Evolutionary conservation across 35 echinoderm and acorn worm species (phyloP).

Genomic region (Patiria miniata): DNA sequence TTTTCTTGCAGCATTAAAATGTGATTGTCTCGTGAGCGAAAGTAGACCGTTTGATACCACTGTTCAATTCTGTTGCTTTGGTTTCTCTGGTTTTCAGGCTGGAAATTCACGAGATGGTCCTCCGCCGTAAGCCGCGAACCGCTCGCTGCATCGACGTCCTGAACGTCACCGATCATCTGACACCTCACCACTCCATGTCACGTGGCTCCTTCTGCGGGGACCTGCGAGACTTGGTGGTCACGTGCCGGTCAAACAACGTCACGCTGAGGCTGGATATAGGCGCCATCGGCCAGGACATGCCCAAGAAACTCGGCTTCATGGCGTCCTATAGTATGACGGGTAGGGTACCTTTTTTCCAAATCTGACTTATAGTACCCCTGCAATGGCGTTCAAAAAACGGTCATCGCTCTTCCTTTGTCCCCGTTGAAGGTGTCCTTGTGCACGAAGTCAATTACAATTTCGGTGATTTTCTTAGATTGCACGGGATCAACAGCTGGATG

Average conservation of each 20-base stretch:
- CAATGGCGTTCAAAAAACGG: too few relatives aligned
- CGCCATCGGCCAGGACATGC: slow-evolving; percentile 76
- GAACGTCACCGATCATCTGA: slow-evolving; percentile 77
- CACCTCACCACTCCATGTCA: slow-evolving; percentile 33
- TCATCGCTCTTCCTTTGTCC: too few relatives aligned
- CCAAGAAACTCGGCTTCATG: slow-evolving; percentile 87
- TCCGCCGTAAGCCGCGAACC: slow-evolving; percentile 47
- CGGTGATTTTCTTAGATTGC: slow-evolving; percentile 61
- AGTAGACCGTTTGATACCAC: too few relatives aligned
- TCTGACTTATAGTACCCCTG: too few relatives aligned
- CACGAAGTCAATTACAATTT: not conserved
- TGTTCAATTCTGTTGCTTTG: too few relatives aligned
- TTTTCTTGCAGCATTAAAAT: too few relatives aligned
- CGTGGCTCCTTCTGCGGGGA: slow-evolving; percentile 82
- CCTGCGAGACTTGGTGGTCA: slow-evolving; percentile 54
- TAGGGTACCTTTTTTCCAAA: slow-evolving; percentile 30
- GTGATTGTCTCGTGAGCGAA: too few relatives aligned
- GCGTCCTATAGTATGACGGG: slow-evolving; percentile 72
- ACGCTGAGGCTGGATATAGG: slow-evolving; percentile 67
- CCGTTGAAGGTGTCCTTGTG: not conserved
- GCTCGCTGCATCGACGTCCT: slow-evolving; percentile 62
- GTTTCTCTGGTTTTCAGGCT: slow-evolving; percentile 55
- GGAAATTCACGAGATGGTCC: slow-evolving; percentile 64
- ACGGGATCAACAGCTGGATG: slow-evolving; percentile 47
- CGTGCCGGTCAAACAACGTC: slow-evolving; percentile 66